Evolutionary conservation across 1,140 invertebrate genomes (phyloP).

Genomic region (Drosophila triauraria): DNA sequence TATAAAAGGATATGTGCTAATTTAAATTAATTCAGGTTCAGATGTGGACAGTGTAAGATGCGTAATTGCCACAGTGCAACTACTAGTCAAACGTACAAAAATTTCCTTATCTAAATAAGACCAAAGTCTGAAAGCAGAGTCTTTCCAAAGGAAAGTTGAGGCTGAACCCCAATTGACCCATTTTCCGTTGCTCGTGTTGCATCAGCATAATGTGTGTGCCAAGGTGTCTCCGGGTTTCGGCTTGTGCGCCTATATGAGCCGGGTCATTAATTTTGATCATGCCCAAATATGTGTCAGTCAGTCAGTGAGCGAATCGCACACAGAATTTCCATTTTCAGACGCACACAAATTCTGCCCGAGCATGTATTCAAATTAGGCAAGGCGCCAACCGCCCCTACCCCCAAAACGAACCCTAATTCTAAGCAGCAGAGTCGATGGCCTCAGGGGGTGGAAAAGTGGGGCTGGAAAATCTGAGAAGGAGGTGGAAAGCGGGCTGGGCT

Average conservation of each 20-base stretch:
- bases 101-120: neutral
- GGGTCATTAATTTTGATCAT: conserved; percentile 84
- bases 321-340: conserved; percentile 73
- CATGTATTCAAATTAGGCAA: conserved; percentile 78
- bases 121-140: neutral
- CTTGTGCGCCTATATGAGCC: conserved; percentile 43
- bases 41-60: no score
- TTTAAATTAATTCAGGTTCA: no score
- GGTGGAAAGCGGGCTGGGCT: conserved; percentile 2
- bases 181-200: conserved; percentile 25
- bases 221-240: conserved; percentile 52
- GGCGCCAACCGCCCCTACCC: conserved; percentile 48
- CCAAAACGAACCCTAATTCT: conserved; percentile 30
- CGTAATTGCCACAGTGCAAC: no score
- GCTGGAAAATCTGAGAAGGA: conserved; percentile 9
- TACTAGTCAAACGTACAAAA: no score
- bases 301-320: conserved; percentile 60
- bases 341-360: conserved; percentile 37
- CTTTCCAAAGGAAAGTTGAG: neutral
- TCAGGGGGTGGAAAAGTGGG: neutral
- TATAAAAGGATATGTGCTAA: no score
- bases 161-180: conserved; percentile 40
- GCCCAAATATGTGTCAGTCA: conserved; percentile 82
- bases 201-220: conserved; percentile 34
- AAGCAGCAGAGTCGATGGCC: conserved; percentile 36